phyloP scores from a whole-genome alignment of 2,113 vertebrate genomes.

The Rhizomys pruinosus region DNA sequence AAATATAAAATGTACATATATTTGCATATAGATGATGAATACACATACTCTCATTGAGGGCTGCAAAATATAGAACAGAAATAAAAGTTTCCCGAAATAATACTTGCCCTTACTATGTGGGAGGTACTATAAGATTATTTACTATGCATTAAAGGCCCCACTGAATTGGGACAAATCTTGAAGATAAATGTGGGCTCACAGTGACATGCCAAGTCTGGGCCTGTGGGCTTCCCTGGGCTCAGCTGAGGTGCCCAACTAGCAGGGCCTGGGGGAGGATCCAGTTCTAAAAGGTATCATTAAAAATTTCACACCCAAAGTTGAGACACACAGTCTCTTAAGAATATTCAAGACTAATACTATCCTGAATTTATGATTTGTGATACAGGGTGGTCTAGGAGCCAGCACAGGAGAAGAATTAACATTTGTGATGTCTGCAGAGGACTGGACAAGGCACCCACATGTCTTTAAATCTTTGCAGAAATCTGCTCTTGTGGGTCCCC shows the following conservation, averaged over 20 bases:
- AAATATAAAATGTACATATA: not conserved
- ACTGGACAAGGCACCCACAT: not conserved
- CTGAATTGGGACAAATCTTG: not conserved
- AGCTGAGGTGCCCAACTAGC: not conserved
- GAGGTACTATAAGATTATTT: not conserved
- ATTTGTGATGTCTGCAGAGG: not conserved
- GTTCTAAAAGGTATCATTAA: not conserved
- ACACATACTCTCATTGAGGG: not conserved
- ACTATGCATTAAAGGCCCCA: not conserved
- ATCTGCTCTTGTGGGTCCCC: not conserved
- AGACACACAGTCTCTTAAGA: constrained; percentile 3
- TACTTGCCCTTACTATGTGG: not conserved
- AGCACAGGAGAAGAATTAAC: not conserved
- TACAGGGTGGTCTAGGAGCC: not conserved
- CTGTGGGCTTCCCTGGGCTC: not conserved
- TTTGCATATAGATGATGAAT: not conserved
- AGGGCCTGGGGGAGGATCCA: not conserved
- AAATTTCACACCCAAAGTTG: not conserved
- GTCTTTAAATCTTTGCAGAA: not conserved
- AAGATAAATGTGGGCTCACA: not conserved
- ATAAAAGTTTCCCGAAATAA: constrained; percentile 18
- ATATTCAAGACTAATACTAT: not conserved
- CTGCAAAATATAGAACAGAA: not conserved
- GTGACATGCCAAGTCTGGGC: not conserved
- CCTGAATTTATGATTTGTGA: not conserved